Conservation (phyloP, 2,888 invertebrate genomes). For the Hoplodrina blanda region DNA sequence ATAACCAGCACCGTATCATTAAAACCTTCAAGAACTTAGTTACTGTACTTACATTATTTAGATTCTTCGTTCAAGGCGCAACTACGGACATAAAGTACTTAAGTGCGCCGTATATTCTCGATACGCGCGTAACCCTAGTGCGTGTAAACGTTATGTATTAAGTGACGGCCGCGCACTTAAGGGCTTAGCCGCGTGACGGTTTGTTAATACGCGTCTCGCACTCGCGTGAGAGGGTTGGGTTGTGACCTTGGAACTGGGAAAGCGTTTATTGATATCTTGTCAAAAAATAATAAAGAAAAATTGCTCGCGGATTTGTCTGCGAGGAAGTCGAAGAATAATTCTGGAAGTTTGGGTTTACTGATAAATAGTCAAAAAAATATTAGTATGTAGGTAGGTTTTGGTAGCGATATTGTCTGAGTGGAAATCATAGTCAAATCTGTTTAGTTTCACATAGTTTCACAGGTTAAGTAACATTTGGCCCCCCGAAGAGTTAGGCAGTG, state of each 20-base stretch:
- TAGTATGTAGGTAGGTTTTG: too few species aligned
- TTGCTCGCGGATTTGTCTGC: too few species aligned
- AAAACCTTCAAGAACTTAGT: not conserved
- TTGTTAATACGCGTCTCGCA: constrained; percentile 64
- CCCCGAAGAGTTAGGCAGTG: too few species aligned
- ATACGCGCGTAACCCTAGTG: constrained; percentile 29
- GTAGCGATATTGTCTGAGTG: too few species aligned
- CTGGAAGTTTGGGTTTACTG: too few species aligned
- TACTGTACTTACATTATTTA: not conserved
- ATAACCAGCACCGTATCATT: too few species aligned
- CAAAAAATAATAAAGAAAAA: too few species aligned
- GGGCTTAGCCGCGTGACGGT: constrained; percentile 65
- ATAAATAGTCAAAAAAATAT: too few species aligned
- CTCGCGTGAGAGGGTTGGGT: constrained; percentile 15
- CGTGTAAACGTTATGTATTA: constrained; percentile 53
- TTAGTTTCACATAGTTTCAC: too few species aligned
- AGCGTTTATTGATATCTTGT: not conserved
- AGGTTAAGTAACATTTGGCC: too few species aligned
- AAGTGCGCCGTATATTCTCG: constrained; percentile 31
- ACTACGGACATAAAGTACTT: constrained; percentile 30
- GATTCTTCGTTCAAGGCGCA: not conserved
- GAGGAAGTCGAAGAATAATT: too few species aligned
- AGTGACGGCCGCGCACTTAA: constrained; percentile 63
- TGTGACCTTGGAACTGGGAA: not conserved
- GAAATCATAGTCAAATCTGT: too few species aligned